These are phyloP conservation scores for Desmodus rotundus DNA, from an alignment of 2,113 vertebrate species.

Conservation along the genomic window DNA sequence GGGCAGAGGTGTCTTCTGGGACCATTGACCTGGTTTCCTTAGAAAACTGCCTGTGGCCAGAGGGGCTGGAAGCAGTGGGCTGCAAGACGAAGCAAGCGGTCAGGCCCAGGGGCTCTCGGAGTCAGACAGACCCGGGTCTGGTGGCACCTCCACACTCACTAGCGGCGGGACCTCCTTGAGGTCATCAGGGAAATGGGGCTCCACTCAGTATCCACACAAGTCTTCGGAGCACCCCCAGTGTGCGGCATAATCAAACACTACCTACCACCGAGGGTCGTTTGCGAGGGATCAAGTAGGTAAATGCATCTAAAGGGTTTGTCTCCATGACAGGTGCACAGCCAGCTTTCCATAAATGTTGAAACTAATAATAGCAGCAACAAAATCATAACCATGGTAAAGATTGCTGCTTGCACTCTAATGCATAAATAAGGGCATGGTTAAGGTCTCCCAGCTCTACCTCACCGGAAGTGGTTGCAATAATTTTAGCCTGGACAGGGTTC, in stretches of 20 bases:
- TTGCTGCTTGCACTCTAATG: neutral
- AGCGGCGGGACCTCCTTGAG: neutral
- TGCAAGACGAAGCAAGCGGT: neutral
- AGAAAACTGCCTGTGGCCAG: neutral
- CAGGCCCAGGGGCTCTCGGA: neutral
- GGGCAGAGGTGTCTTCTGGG: neutral
- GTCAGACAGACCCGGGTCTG: neutral
- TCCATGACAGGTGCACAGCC: neutral
- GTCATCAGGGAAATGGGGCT: neutral
- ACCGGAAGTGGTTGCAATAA: slow-evolving; percentile 26
- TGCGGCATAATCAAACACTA: neutral
- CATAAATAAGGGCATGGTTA: neutral
- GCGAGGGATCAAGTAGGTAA: neutral
- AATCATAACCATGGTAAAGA: neutral
- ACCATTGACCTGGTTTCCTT: neutral
- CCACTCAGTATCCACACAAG: neutral
- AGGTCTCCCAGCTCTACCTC: neutral
- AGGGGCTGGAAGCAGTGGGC: neutral
- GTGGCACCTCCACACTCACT: neutral
- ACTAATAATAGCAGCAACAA: neutral
- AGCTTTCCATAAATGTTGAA: neutral
- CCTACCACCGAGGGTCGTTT: neutral
- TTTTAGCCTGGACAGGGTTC: slow-evolving; percentile 6
- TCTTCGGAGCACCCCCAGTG: neutral
- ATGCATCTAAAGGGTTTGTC: neutral